Conservation (phyloP, 2,113 vertebrate genomes). For the Morone saxatilis region DNA sequence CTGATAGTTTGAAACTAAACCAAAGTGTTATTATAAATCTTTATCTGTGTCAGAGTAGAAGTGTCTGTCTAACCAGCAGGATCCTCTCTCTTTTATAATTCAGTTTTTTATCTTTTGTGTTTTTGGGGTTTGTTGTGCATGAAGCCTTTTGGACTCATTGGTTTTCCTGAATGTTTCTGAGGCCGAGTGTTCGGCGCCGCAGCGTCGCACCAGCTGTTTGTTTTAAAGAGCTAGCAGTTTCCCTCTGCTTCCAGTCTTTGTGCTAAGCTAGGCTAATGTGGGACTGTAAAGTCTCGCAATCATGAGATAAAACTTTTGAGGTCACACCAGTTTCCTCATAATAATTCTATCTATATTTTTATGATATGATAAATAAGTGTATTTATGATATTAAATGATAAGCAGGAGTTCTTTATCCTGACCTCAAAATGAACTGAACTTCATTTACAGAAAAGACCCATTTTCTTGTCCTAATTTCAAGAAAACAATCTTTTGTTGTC, state of each 20-base stretch:
- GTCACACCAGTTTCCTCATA: background rate
- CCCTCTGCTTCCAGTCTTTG: background rate
- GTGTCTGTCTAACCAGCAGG: slow-evolving; percentile 78
- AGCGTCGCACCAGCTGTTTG: background rate
- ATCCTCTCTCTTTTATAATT: slow-evolving; percentile 37
- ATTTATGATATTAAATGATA: too few relatives aligned
- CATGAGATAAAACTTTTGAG: background rate
- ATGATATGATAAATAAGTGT: too few relatives aligned
- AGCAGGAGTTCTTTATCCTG: background rate
- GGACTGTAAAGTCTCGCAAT: background rate
- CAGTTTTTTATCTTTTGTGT: slow-evolving; percentile 8
- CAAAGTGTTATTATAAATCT: slow-evolving; percentile 84
- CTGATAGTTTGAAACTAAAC: slow-evolving; percentile 83
- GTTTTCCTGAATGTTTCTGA: slow-evolving; percentile 30
- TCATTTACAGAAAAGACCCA: background rate
- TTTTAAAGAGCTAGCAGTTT: slow-evolving; percentile 15
- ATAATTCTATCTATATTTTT: background rate
- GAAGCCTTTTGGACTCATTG: slow-evolving; percentile 40
- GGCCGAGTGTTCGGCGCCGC: slow-evolving; percentile 17
- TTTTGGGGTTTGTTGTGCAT: slow-evolving; percentile 61
- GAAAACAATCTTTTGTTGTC: background rate
- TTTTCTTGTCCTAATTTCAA: background rate
- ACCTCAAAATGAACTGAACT: background rate
- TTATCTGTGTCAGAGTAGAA: slow-evolving; percentile 77
- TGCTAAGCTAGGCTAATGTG: slow-evolving; percentile 40